These are phyloP conservation scores for Zootermopsis nevadensis DNA, from an alignment of 2,888 invertebrate species.

Conservation along the genomic window DNA sequence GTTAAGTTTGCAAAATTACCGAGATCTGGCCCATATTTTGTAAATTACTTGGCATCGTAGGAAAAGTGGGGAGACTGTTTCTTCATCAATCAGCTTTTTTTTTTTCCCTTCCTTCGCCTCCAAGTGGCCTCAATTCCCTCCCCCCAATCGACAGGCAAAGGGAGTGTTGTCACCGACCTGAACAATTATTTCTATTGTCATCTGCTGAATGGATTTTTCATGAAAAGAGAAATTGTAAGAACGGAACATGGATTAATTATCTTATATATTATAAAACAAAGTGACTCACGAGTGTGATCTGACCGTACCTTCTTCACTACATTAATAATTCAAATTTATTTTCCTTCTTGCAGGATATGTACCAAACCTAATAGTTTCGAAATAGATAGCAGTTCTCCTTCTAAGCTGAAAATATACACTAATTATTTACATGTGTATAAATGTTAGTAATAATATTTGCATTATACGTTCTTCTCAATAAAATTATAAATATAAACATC, in stretches of 20 bases:
- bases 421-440: no score
- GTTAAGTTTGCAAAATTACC: not conserved
- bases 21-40: not conserved
- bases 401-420: no score
- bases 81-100: not conserved
- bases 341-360: not conserved
- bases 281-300: not conserved
- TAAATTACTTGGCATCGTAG: not conserved
- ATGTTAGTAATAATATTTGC: no score
- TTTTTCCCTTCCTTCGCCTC: not conserved
- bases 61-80: not conserved
- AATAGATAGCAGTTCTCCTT: no score
- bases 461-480: no score
- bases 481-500: no score
- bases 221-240: not conserved
- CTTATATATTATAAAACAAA: not conserved
- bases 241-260: not conserved
- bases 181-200: not conserved
- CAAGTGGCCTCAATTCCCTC: slow-evolving; percentile 4
- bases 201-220: not conserved
- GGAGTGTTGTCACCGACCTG: not conserved
- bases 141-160: not conserved
- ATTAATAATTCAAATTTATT: not conserved
- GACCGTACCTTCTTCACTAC: not conserved
- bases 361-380: no score